Evolutionary conservation across 1,140 invertebrate genomes (phyloP), one percentile per base, ranked within the genome.

Genomic region (Eriocheir sinensis): DNA sequence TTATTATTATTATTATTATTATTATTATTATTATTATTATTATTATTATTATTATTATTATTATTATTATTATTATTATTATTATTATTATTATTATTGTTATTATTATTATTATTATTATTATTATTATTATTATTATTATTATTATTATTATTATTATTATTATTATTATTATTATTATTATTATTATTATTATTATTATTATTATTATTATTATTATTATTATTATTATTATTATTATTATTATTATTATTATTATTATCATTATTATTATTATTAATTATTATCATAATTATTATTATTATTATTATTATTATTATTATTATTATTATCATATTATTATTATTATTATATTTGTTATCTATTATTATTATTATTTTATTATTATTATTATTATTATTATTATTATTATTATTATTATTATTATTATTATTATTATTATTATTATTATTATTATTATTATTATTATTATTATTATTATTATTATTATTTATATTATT

Each of bases 91-190:
- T 6, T n/a, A 21, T n/a, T 21, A 72, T n/a, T 72, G n/a, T n/a
- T 72, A 72, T n/a, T 72, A 72, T n/a, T 72, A 72, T n/a, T n/a
- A 72, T n/a, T 72, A 72, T n/a, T 72, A 72, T n/a, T 72, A 72
- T n/a, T 72, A 72, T n/a, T 72, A 72, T 21, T 6, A 72, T 21
- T 21, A 72, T 27, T 72, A 72, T 21, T 27, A 72, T 3, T 72
- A 72, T 21, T 72, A 72, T 3, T 72, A 21, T 27, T 27, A 72
- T 21, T 72, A 21, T 21, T 21, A 72, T 21, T 72, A 72, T 21
- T 12, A 72, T 21, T 12, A 72, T 21, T 12, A 72, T 21, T 12
- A 21, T 21, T 27, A 72, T 21, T 72, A 72, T 21, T 72, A 72
- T 72, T 72, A 72, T 21, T 12, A 72, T 2, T 12, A 72, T 21